Base-by-base conservation (phyloP, 2,888 invertebrate species). In the Cosmia trapezina region DNA sequence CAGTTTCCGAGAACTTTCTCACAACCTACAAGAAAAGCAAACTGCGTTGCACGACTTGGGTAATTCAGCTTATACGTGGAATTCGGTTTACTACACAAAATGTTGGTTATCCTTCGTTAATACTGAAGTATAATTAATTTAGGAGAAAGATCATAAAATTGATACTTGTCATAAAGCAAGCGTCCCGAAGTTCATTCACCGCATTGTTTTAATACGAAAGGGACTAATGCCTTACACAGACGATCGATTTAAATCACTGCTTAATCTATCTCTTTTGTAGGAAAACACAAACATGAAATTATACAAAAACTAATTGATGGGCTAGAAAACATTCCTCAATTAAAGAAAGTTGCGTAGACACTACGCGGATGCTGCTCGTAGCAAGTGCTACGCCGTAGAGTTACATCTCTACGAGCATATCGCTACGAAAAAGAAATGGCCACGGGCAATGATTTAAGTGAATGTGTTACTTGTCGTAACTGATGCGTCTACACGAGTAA, bases 111-210 rank as follows among this genome's bases (percentile, higher is more conserved):
- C 1, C 4, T 49, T 41, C 2, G 19, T 9, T 22, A 37, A 8
- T 0, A 12, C 17, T 22, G 4, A 19, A 67, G 14, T 28, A 28
- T 37, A 37, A 37, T 6, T 56, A 69, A 70, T 56, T 37, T 14
- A 14, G 28, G 6, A 33, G 17, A 56, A 57, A 22, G 49, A 61
- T 49, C 9, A 33, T n/a, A 19, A 62, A 45, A 61, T 70, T 41
- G 49, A 71, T 60, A 59, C 43, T 22, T 65, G 61, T 72, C n/a
- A 71, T 68, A 54, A 54, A 4, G 28, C 49, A 53, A 70, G 22
- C 22, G 37, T 33, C 19, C n/a, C 14, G 19, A 19, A 72, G 84
- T 84, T 67, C 69, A 57, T 64, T 80, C 69, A 80, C 76, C 28
- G 33, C 61, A 17, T 53, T 56, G 49, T 67, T 67, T 74, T 60